A percentile compares a stretch with the other conserved stretches of the same genome.
Evolutionary conservation across 2,113 vertebrate genomes (phyloP).

Genomic region (Sinocyclocheilus anshuiensis): DNA sequence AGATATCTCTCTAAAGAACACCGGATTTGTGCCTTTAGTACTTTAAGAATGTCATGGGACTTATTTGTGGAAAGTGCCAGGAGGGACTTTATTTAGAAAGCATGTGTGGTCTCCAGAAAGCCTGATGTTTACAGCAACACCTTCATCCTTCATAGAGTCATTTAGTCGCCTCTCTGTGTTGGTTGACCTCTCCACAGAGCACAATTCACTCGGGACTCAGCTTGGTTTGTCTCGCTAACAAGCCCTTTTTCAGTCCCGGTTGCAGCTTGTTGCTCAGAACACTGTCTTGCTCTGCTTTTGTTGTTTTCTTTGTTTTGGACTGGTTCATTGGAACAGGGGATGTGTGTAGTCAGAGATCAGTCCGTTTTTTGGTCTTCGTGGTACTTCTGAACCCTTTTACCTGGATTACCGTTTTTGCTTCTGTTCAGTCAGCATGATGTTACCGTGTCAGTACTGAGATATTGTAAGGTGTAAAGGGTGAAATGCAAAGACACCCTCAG

Average conservation of each 20-base stretch:
- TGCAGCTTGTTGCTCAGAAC: neutral
- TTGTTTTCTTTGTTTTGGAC: neutral
- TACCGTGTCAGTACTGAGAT: too few species aligned
- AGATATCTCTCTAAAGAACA: neutral
- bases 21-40: too few species aligned
- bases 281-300: neutral
- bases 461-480: too few species aligned
- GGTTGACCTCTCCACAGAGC: neutral
- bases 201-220: neutral
- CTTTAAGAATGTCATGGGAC: neutral
- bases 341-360: neutral
- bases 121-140: constrained; percentile 7
- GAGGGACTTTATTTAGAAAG: neutral
- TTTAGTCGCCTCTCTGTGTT: neutral
- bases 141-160: neutral
- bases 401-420: neutral
- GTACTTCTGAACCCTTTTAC: neutral
- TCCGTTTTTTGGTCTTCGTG: neutral
- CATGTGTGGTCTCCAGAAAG: neutral
- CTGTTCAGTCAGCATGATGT: neutral
- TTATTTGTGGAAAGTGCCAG: neutral
- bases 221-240: neutral
- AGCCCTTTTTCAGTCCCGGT: neutral
- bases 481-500: too few species aligned
- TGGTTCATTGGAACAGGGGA: neutral